These are phyloP conservation scores for Aporophyla nigra DNA, from an alignment of 2,888 invertebrate genomes.

Conservation along the genomic window DNA sequence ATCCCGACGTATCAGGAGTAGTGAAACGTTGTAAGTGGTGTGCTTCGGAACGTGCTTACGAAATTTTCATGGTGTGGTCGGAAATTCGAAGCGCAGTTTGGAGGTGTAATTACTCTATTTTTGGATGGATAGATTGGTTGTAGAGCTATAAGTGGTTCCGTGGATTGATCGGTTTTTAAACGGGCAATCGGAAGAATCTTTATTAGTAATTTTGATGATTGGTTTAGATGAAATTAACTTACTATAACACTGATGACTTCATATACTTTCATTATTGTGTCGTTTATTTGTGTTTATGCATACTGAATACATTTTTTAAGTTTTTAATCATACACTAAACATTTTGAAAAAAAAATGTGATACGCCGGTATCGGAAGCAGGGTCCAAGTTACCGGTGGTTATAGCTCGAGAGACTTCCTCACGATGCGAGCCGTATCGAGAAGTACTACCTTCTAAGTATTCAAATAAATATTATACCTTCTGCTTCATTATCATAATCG, in stretches of 20 bases:
- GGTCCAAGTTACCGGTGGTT: too few species aligned
- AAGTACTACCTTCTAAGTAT: background rate
- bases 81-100: conserved; percentile 44
- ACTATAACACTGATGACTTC: background rate
- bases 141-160: conserved; percentile 8
- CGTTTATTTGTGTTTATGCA: too few species aligned
- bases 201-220: conserved; percentile 14
- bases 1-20: conserved; percentile 75
- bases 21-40: conserved; percentile 66
- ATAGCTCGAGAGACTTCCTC: too few species aligned
- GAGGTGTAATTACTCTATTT: conserved; percentile 56
- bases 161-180: conserved; percentile 14
- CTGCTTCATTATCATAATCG: background rate
- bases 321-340: too few species aligned
- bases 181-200: background rate
- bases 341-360: too few species aligned
- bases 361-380: too few species aligned
- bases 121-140: conserved; percentile 29
- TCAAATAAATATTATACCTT: background rate
- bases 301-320: too few species aligned
- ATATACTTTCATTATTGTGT: too few species aligned
- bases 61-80: conserved; percentile 50
- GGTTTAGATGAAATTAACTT: background rate
- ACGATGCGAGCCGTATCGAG: too few species aligned
- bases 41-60: conserved; percentile 51